These are phyloP conservation scores for Trichechus manatus DNA, from an alignment of 2,113 vertebrate genomes.

Conservation along the genomic window DNA sequence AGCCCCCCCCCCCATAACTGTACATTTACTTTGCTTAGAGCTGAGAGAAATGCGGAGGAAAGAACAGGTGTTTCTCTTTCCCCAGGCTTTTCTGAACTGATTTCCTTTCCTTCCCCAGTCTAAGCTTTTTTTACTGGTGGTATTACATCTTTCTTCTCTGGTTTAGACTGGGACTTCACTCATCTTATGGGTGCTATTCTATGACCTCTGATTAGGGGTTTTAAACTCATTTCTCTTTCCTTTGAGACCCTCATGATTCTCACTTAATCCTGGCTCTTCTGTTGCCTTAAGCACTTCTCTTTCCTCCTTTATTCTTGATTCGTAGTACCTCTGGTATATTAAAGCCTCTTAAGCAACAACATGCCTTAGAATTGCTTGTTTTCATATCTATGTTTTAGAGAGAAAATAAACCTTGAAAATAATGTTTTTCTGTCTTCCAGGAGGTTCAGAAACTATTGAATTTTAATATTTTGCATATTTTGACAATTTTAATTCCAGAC, in stretches of 20 bases:
- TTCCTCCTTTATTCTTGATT: slow-evolving; percentile 25
- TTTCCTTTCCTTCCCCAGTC: slow-evolving; percentile 18
- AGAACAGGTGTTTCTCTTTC: background rate
- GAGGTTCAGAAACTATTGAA: background rate
- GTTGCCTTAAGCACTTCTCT: slow-evolving; percentile 26
- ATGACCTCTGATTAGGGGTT: background rate
- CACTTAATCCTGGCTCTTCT: background rate
- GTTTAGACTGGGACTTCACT: background rate
- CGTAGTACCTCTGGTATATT: background rate
- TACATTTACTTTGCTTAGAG: background rate
- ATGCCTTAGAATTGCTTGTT: slow-evolving; percentile 12
- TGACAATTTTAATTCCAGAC: slow-evolving; percentile 4
- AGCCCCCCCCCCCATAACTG: background rate
- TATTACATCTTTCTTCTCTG: background rate
- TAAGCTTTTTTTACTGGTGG: background rate
- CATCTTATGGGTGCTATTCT: background rate
- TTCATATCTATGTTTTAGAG: background rate
- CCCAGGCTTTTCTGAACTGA: background rate
- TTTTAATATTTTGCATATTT: slow-evolving; percentile 23
- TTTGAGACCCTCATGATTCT: background rate
- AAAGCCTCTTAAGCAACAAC: background rate
- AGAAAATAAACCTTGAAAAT: slow-evolving; percentile 32
- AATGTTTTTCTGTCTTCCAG: background rate
- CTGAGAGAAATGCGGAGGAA: background rate
- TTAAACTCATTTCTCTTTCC: slow-evolving; percentile 13